phyloP scores from a whole-genome alignment of 1,140 invertebrate genomes.

The Battus philenor region DNA sequence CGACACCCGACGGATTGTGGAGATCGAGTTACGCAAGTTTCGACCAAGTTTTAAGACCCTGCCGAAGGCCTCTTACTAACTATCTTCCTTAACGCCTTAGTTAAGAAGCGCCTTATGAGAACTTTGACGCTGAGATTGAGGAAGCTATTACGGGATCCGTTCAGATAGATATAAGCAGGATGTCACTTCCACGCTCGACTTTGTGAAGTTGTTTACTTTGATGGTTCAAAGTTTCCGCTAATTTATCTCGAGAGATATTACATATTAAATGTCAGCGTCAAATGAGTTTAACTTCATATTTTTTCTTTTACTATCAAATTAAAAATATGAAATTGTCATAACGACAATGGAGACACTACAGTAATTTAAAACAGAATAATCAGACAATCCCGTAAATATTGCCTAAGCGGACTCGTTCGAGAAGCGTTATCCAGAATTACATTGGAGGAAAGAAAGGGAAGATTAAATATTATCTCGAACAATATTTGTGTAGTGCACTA shows the following conservation, averaged over 20 bases:
- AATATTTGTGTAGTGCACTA: conserved; percentile 70
- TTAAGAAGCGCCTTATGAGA: conserved; percentile 73
- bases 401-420: conserved; percentile 21
- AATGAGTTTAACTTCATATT: too few species aligned
- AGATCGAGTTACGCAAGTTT: conserved; percentile 71
- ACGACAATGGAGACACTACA: not conserved
- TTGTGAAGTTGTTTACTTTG: conserved; percentile 70
- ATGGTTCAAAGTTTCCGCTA: conserved; percentile 54
- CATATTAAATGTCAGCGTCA: too few species aligned
- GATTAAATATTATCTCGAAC: conserved; percentile 66
- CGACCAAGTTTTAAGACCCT: conserved; percentile 70
- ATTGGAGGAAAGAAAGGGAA: conserved; percentile 50
- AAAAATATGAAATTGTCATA: too few species aligned
- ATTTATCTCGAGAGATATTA: conserved; percentile 42
- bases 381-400: conserved; percentile 18
- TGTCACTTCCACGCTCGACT: conserved; percentile 72
- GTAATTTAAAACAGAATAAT: conserved; percentile 13
- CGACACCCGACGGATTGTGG: conserved; percentile 44
- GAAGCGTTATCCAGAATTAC: conserved; percentile 34
- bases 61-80: conserved; percentile 71
- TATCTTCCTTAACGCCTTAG: conserved; percentile 74
- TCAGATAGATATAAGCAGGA: conserved; percentile 71
- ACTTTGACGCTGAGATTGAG: conserved; percentile 72
- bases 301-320: too few species aligned
- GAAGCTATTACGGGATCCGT: conserved; percentile 72